phyloP scores from a whole-genome alignment of 2,888 invertebrate species.

The Ormyrus thymus region DNA sequence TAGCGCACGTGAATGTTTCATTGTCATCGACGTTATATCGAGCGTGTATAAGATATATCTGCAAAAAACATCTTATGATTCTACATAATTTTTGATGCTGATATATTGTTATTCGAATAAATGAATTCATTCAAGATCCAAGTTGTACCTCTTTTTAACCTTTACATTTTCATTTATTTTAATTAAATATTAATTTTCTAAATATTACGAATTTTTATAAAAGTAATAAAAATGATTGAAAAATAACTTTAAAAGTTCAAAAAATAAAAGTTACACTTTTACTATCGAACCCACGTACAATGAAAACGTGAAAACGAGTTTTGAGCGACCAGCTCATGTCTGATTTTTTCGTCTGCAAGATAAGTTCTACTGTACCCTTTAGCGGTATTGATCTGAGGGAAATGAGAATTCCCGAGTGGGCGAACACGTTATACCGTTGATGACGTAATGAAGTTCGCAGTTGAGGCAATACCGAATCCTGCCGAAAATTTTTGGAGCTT shows the following conservation, averaged over 20 bases:
- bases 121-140: slow-evolving; percentile 47
- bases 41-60: slow-evolving; percentile 12
- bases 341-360: too few species aligned
- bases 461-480: neutral
- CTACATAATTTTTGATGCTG: slow-evolving; percentile 46
- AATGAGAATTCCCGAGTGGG: slow-evolving; percentile 30
- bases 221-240: too few species aligned
- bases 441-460: slow-evolving; percentile 21
- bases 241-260: too few species aligned
- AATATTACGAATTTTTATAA: too few species aligned
- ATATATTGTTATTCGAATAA: slow-evolving; percentile 55
- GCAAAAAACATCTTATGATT: slow-evolving; percentile 30
- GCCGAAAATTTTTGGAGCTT: too few species aligned
- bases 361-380: too few species aligned
- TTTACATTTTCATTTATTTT: too few species aligned
- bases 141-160: neutral
- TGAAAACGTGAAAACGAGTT: too few species aligned
- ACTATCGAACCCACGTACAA: too few species aligned
- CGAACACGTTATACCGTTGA: neutral
- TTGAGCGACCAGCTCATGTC: too few species aligned
- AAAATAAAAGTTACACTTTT: too few species aligned
- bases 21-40: slow-evolving; percentile 36
- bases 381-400: slow-evolving; percentile 33
- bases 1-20: slow-evolving; percentile 43
- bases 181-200: too few species aligned